Percentiles rank a stretch among this genome's conserved stretches.
These are phyloP conservation scores for Belonocnema kinseyi DNA, from an alignment of 1,140 invertebrate genomes.

Conservation along the genomic window DNA sequence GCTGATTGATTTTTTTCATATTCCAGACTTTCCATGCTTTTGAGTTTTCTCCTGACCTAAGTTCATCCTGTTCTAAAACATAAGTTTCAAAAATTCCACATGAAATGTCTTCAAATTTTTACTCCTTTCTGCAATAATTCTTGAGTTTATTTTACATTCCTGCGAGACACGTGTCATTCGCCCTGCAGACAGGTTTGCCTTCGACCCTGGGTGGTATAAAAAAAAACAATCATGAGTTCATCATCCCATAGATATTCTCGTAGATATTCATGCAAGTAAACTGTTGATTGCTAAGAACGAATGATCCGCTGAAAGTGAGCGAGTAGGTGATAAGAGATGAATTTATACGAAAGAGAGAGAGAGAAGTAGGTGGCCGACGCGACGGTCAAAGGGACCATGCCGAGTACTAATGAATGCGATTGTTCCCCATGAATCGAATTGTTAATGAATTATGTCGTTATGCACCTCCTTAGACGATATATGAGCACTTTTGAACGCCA, in stretches of 20 bases:
- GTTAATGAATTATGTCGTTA: slow-evolving; percentile 71
- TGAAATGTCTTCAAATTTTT: too few species aligned
- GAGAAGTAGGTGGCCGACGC: not conserved
- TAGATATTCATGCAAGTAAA: slow-evolving; percentile 11
- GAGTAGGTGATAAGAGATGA: slow-evolving; percentile 57
- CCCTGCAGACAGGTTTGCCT: too few species aligned
- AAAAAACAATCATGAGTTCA: not conserved
- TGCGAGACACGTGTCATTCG: too few species aligned
- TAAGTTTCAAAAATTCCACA: too few species aligned
- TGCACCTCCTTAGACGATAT: slow-evolving; percentile 29
- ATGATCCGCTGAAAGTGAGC: slow-evolving; percentile 46
- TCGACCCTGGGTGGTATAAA: too few species aligned
- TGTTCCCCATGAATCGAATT: slow-evolving; percentile 70
- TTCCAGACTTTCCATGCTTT: too few species aligned
- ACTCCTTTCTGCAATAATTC: too few species aligned
- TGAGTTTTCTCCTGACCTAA: too few species aligned
- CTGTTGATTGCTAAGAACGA: slow-evolving; percentile 59
- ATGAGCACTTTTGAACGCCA: slow-evolving; percentile 20
- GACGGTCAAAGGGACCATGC: slow-evolving; percentile 28
- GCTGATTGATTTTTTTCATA: too few species aligned
- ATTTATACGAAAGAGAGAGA: slow-evolving; percentile 47
- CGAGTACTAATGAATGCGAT: slow-evolving; percentile 67
- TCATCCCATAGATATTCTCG: not conserved
- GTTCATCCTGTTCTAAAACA: too few species aligned
- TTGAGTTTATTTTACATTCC: too few species aligned